Conservation (phyloP, 2,888 invertebrate species). For the Malachius bipustulatus region DNA sequence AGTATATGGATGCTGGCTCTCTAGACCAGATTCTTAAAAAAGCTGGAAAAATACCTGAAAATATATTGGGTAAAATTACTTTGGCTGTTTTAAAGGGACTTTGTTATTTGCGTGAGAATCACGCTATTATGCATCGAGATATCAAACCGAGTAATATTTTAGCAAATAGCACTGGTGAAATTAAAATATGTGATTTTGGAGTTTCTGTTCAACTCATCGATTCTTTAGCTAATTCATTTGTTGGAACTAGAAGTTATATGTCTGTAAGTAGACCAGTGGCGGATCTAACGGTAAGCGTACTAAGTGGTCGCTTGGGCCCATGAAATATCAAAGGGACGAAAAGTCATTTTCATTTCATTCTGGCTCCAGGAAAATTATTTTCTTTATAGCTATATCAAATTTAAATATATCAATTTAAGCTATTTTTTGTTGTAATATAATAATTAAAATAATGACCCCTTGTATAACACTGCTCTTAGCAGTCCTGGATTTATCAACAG, state of each 20-base stretch:
- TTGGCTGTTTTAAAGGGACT: constrained; percentile 85
- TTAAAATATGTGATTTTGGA: constrained; percentile 99
- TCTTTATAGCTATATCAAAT: too few species aligned
- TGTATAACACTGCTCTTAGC: too few species aligned
- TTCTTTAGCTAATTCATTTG: constrained; percentile 99
- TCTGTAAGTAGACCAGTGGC: too few species aligned
- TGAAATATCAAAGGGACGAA: too few species aligned
- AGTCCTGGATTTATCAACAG: too few species aligned
- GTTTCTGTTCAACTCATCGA: constrained; percentile 98
- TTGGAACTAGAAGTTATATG: constrained; percentile 99
- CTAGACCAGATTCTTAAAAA: constrained; percentile 94
- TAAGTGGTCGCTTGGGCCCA: too few species aligned
- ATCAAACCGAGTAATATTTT: constrained; percentile 98
- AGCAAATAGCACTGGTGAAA: constrained; percentile 96
- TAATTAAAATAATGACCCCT: too few species aligned
- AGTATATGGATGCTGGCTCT: constrained; percentile 99
- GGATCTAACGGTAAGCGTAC: too few species aligned
- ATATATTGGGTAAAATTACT: constrained; percentile 70
- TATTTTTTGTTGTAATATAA: too few species aligned
- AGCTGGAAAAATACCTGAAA: constrained; percentile 93
- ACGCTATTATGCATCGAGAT: constrained; percentile 90
- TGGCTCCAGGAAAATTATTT: too few species aligned
- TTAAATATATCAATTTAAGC: too few species aligned
- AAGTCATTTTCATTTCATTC: too few species aligned
- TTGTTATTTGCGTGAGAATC: constrained; percentile 93